These are phyloP conservation scores for Sander vitreus DNA, from an alignment of 2,113 vertebrate genomes.

Conservation along the genomic window DNA sequence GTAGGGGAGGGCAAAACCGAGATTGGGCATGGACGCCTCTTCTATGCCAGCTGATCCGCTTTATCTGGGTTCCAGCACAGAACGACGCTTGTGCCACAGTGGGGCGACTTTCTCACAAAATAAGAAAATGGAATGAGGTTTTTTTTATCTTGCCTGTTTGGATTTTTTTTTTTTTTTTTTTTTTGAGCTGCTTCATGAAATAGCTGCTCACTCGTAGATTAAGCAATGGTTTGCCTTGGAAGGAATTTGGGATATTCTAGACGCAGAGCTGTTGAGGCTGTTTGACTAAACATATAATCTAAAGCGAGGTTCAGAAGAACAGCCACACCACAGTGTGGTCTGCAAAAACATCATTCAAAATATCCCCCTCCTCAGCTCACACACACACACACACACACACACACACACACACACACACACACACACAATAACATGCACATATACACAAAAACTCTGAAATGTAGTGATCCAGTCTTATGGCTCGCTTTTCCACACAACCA, in stretches of 20 bases:
- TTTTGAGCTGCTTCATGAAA: constrained; percentile 30
- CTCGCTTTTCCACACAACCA: constrained; percentile 13
- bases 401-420: constrained; percentile 16
- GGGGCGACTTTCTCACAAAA: constrained; percentile 37
- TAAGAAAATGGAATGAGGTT: constrained; percentile 36
- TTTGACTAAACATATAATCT: constrained; percentile 75
- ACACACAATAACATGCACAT: background rate
- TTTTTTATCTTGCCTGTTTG: constrained; percentile 26
- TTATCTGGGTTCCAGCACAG: constrained; percentile 52
- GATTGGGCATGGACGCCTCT: constrained; percentile 56
- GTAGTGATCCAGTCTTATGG: background rate
- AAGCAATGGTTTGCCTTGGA: constrained; percentile 70
- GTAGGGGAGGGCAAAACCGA: constrained; percentile 48
- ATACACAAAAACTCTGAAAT: constrained; percentile 3
- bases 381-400: constrained; percentile 21
- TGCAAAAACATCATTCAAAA: constrained; percentile 57
- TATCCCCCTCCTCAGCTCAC: constrained; percentile 56
- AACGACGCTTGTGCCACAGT: constrained; percentile 29
- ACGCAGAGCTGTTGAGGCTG: constrained; percentile 50
- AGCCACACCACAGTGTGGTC: constrained; percentile 71
- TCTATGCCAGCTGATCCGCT: constrained; percentile 62
- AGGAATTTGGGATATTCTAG: constrained; percentile 64
- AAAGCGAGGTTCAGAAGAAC: constrained; percentile 55
- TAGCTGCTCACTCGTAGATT: constrained; percentile 45
- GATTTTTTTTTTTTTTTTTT: constrained; percentile 7